These are phyloP conservation scores for Eilema griseolum DNA, from an alignment of 2,888 invertebrate genomes.

Conservation along the genomic window DNA sequence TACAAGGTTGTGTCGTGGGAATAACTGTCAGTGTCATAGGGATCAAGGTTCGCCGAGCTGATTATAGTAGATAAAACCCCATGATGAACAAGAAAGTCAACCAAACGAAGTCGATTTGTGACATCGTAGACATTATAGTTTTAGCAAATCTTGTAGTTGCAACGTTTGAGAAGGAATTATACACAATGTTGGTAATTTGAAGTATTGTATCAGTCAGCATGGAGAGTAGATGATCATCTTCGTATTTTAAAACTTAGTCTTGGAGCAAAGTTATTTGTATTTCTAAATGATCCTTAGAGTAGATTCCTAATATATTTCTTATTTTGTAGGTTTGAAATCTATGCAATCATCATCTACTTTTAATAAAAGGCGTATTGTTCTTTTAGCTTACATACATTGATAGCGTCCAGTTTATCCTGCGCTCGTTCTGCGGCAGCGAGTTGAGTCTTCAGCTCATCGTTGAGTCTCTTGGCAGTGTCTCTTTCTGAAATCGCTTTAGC, in stretches of 20 bases:
- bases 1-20: too few relatives aligned
- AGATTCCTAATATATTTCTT: too few relatives aligned
- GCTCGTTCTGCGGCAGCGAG: slow-evolving; percentile 76
- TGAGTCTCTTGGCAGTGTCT: slow-evolving; percentile 67
- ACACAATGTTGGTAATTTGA: too few relatives aligned
- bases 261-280: too few relatives aligned
- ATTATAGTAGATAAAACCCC: too few relatives aligned
- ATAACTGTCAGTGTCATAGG: too few relatives aligned
- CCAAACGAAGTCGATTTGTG: neutral
- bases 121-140: neutral
- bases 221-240: neutral
- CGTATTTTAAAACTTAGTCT: too few relatives aligned
- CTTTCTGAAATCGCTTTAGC: slow-evolving; percentile 68
- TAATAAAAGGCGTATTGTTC: neutral
- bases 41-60: too few relatives aligned
- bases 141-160: neutral
- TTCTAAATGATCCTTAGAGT: too few relatives aligned
- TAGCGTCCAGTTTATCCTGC: slow-evolving; percentile 77
- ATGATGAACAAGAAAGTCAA: neutral
- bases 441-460: slow-evolving; percentile 66
- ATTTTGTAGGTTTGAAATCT: too few relatives aligned
- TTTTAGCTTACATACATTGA: slow-evolving; percentile 64
- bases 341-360: too few relatives aligned
- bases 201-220: neutral
- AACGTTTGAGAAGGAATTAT: too few relatives aligned